Evolutionary conservation across 2,113 vertebrate species (phyloP), one percentile per base, ranked within the genome.

Genomic region (Hystrix cristata): DNA sequence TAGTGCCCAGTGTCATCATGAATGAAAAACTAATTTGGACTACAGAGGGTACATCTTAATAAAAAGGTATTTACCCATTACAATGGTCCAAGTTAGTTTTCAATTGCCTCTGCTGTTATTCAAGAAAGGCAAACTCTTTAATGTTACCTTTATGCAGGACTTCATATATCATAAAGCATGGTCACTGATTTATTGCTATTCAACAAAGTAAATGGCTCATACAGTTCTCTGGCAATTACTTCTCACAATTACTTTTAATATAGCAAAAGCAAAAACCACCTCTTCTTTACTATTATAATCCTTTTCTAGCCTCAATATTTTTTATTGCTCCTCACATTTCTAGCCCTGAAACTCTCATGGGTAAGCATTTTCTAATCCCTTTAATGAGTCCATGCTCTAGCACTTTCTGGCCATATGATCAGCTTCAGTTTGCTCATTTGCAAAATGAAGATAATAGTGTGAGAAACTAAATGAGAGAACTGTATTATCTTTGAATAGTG

Each of bases 361-460:
- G 14, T 53, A 65, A 67, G 74, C 27, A 85, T 76, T 93, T 60
- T 86, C 83, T 85, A 94, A 97, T 83, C 67, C n/a, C 27, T 83
- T 89, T 86, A 85, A 91, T 72, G 46, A 94, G 83, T 31, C 27
- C 46, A 53, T 29, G 51, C 53, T 85, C 46, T 62, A 86, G 82
- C 51, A 85, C 59, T 93, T 94, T 51, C 29, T 34, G 7, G 71
- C 27, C n/a, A 71, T 95, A 51, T 29, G 34, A 78, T 89, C 80
- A 91, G 89, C 55, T 82, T 85, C 43, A 69, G 46, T 91, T 82
- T 95, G 29, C 43, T 82, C 34, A 78, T 93, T 78, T 96, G 34
- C 74, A 94, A 96, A 90, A 89, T 94, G 57, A 94, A 97, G 76
- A 95, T 83, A 95, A 96, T 12, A 93, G 48, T 69, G 8, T 79